Conservation (phyloP, 2,888 invertebrate genomes). For the Dryobota labecula region DNA sequence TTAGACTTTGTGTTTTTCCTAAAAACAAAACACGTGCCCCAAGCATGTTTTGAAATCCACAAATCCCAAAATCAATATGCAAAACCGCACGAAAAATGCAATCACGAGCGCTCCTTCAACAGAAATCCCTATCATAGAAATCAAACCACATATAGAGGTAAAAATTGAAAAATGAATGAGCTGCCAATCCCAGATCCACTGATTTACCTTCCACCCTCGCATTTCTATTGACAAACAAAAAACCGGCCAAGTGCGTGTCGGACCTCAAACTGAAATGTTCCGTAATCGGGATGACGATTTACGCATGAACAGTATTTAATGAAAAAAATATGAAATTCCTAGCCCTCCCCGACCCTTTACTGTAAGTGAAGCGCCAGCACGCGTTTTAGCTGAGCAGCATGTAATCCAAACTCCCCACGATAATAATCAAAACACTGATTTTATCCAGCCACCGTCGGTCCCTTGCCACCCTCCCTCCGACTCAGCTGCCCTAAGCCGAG, state of each 20-base stretch:
- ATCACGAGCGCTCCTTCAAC: conserved; percentile 12
- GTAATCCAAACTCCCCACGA: too few relatives aligned
- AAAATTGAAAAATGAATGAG: conserved; percentile 51
- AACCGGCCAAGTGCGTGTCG: neutral
- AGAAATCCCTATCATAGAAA: conserved; percentile 12
- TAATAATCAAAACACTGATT: too few relatives aligned
- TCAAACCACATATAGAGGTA: conserved; percentile 31
- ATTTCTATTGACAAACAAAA: conserved; percentile 40
- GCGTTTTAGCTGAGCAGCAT: too few relatives aligned
- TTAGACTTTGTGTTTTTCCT: neutral
- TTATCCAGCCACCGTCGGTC: too few relatives aligned
- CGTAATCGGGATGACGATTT: neutral
- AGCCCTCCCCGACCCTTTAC: too few relatives aligned
- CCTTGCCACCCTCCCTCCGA: too few relatives aligned
- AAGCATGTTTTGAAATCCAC: neutral
- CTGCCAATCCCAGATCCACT: conserved; percentile 51
- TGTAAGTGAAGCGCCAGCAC: too few relatives aligned
- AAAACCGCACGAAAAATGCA: conserved; percentile 27
- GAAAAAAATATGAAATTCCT: too few relatives aligned
- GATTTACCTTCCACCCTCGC: conserved; percentile 23
- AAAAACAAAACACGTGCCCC: neutral
- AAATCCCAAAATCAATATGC: conserved; percentile 21
- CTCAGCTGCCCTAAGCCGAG: too few relatives aligned
- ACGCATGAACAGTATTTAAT: neutral
- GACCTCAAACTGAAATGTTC: neutral